Evolutionary conservation across 1,140 invertebrate genomes (phyloP), one percentile per base, ranked within the genome.

Genomic region (Papilio helenus): DNA sequence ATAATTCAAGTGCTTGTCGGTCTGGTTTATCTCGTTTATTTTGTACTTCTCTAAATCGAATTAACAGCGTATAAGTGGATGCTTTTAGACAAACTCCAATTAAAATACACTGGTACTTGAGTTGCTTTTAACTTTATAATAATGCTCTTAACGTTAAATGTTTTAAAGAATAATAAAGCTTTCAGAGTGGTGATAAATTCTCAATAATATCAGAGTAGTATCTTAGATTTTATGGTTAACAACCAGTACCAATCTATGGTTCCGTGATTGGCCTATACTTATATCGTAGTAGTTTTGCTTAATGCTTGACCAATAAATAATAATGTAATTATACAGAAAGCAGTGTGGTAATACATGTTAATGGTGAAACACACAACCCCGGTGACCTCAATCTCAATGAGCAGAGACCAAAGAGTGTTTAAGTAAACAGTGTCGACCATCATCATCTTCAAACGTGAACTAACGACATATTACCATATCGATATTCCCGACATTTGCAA

Each of bases 61-160:
- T 68, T 68, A 68, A 68, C 12, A 29, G 12, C 26, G 58, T 14
- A 61, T 61, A 26, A 61, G 58, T 61, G 58, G 58, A 61, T 26
- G 58, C 58, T 61, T 61, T 61, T 26, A 61, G 58, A 61, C 58
- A 61, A 61, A 61, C 58, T 61, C 23, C 58, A 61, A 61, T 61
- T 61, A 26, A 26, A 61, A 61, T 61, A 61, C 10, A 61, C 12
- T 23, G 7, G 55, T 26, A 26, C 58, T 61, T 61, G 5, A 61
- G 58, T 26, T 61, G 58, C 23, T 61, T 61, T 26, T 26, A 61
- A 61, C 58, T 26, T 61, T 61, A 26, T 61, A 61, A 61, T 26
- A 29, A 61, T 61, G 10, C 58, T 58, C 7, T 61, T 61, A 61
- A 61, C 20, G 23, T 26, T 61, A 61, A 61, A 61, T 26, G 26